Conservation (phyloP, 23 tunicate species). For the Styela plicata region DNA sequence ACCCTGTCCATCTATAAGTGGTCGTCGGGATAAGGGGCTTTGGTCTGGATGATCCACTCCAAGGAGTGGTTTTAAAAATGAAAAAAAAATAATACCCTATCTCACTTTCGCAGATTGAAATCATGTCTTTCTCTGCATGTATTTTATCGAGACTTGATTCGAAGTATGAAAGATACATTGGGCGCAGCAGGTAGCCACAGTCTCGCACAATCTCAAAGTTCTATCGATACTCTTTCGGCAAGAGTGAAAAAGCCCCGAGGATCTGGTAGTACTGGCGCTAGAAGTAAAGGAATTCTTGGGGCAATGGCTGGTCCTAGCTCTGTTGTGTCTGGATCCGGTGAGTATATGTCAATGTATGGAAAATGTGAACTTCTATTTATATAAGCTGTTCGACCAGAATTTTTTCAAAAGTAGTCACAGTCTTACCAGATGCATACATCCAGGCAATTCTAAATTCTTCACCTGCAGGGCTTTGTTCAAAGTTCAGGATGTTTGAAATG, state of each 20-base stretch:
- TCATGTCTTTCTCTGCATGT: slow-evolving; percentile 74
- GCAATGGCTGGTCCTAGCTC: slow-evolving; percentile 56
- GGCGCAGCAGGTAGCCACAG: slow-evolving; percentile 69
- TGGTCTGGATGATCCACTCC: too few relatives aligned
- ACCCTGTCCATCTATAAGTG: too few relatives aligned
- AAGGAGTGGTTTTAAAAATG: too few relatives aligned
- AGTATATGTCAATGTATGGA: background rate
- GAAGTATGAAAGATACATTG: slow-evolving; percentile 49
- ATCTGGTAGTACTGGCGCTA: slow-evolving; percentile 35
- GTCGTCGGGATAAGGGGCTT: too few relatives aligned
- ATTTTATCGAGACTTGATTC: slow-evolving; percentile 59
- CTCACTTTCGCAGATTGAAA: slow-evolving; percentile 68
- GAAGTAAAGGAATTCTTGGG: slow-evolving; percentile 10
- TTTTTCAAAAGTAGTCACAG: too few relatives aligned
- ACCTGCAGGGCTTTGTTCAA: background rate
- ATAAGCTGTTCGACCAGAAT: too few relatives aligned
- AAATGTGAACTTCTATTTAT: too few relatives aligned
- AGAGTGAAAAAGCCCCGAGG: slow-evolving; percentile 22
- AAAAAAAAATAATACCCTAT: too few relatives aligned
- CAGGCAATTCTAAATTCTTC: too few relatives aligned
- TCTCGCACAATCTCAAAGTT: slow-evolving; percentile 69
- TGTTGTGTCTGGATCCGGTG: slow-evolving; percentile 81
- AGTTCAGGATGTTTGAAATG: too few relatives aligned
- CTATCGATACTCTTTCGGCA: slow-evolving; percentile 46
- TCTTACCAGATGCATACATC: too few relatives aligned